Conservation (phyloP, 1,140 invertebrate species). For the Metopolophium dirhodum region DNA sequence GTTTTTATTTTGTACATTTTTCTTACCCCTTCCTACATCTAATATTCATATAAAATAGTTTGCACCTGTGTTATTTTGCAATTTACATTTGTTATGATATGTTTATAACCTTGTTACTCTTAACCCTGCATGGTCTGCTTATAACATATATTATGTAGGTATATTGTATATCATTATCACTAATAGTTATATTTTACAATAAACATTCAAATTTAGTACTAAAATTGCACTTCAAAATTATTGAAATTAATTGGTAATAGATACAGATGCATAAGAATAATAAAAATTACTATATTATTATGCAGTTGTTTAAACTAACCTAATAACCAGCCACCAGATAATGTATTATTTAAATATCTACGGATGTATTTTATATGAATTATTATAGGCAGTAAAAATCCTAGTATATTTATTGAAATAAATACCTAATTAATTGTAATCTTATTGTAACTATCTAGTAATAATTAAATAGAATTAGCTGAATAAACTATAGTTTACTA, state of each 20-base stretch:
- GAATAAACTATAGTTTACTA: background rate
- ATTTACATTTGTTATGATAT: background rate
- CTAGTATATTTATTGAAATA: background rate
- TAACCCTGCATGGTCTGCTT: conserved; percentile 1
- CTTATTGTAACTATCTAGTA: background rate
- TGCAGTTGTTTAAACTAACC: background rate
- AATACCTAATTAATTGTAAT: background rate
- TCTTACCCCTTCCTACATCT: background rate
- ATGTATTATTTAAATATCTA: background rate
- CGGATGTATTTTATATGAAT: background rate
- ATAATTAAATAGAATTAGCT: background rate
- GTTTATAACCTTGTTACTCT: background rate
- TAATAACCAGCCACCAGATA: background rate
- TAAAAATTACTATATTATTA: background rate
- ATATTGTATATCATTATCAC: background rate
- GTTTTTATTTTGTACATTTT: background rate
- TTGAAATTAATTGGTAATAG: background rate
- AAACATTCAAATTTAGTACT: background rate
- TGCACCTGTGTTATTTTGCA: background rate
- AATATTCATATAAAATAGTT: background rate
- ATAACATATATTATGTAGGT: background rate
- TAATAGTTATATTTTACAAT: background rate
- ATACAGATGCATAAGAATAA: background rate
- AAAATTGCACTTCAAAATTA: background rate
- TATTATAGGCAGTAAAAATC: background rate